Percentiles rank a stretch among this genome's conserved stretches.
Conservation (phyloP, 2,797 vertebrate species). For the Coccyzus lansbergi region DNA sequence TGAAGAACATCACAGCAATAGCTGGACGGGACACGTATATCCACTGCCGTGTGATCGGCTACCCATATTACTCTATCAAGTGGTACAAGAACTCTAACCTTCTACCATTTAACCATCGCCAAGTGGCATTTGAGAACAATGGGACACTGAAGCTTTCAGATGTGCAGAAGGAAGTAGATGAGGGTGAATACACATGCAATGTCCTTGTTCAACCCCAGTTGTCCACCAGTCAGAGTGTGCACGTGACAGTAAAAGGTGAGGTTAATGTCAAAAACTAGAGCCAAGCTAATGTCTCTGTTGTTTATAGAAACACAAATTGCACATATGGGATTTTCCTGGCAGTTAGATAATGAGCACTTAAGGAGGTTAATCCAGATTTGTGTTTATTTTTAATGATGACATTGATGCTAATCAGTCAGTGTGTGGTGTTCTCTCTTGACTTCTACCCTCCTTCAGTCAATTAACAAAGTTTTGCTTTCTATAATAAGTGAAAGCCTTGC, state of each 20-base stretch:
- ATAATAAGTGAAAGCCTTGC: background rate
- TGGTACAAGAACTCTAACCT: constrained; percentile 98
- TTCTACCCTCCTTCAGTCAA: background rate
- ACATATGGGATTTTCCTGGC: background rate
- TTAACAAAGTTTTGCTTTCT: background rate
- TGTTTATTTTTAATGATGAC: constrained; percentile 11
- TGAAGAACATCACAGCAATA: constrained; percentile 99
- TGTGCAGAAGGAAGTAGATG: constrained; percentile 93
- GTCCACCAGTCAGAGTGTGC: constrained; percentile 95
- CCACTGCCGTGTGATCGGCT: constrained; percentile 97
- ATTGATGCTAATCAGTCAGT: background rate
- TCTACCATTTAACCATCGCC: constrained; percentile 96
- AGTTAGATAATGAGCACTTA: background rate
- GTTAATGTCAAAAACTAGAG: background rate
- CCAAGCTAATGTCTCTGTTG: fast-evolving
- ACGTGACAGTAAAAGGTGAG: constrained; percentile 93
- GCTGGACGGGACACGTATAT: constrained; percentile 95
- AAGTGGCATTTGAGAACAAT: constrained; percentile 97
- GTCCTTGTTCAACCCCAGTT: constrained; percentile 96
- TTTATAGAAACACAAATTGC: background rate
- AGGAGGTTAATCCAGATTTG: background rate
- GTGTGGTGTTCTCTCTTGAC: background rate
- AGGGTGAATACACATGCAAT: constrained; percentile 96
- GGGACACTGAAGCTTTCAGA: constrained; percentile 95
- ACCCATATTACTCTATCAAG: constrained; percentile 98